These are phyloP conservation scores for Scophthalmus maximus DNA, from an alignment of 2,113 vertebrate species.

Conservation along the genomic window DNA sequence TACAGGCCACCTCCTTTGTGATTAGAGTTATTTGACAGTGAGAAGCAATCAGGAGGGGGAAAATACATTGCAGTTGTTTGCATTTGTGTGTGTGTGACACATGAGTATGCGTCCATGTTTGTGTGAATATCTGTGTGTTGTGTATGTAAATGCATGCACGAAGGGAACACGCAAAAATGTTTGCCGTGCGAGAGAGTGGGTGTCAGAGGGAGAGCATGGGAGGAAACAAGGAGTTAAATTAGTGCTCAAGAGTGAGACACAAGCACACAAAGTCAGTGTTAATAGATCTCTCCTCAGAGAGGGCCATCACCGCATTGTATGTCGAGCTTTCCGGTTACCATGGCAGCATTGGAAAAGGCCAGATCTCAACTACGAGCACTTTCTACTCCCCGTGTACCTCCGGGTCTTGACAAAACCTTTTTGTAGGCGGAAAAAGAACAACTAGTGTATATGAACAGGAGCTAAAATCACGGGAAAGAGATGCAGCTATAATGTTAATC, in stretches of 20 bases:
- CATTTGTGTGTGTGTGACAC: background rate
- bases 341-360: slow-evolving; percentile 71
- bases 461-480: background rate
- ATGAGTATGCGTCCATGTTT: background rate
- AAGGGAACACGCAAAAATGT: too few species aligned
- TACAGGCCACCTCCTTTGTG: slow-evolving; percentile 35
- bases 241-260: slow-evolving; percentile 60
- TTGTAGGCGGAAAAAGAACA: slow-evolving; percentile 37
- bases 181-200: slow-evolving; percentile 12
- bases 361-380: slow-evolving; percentile 64
- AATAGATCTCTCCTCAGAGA: slow-evolving; percentile 68
- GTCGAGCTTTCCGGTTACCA: slow-evolving; percentile 76
- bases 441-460: slow-evolving; percentile 36
- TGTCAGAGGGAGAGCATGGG: background rate
- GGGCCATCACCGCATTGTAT: slow-evolving; percentile 75
- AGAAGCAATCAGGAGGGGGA: background rate
- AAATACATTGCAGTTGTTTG: background rate
- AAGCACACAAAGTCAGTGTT: slow-evolving; percentile 68
- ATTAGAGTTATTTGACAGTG: slow-evolving; percentile 33
- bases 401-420: slow-evolving; percentile 61
- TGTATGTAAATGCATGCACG: background rate
- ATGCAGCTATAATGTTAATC: background rate
- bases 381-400: slow-evolving; percentile 45
- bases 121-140: background rate
- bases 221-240: slow-evolving; percentile 65